Evolutionary conservation across 2,888 invertebrate species (phyloP).

Genomic region (Gryllus longicercus): DNA sequence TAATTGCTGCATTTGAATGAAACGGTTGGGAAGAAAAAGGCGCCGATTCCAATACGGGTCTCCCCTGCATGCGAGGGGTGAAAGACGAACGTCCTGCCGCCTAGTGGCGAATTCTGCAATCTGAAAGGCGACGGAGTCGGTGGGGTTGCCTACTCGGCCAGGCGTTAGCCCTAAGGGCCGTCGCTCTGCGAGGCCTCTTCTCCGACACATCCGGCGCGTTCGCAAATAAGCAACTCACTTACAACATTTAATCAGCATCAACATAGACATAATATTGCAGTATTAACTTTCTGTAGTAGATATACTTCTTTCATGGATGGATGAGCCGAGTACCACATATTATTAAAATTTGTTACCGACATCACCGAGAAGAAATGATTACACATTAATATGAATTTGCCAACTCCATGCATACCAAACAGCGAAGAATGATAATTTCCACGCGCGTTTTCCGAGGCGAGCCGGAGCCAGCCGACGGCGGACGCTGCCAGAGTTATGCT

Average conservation of each 20-base stretch:
- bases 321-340: neutral
- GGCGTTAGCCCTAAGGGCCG: neutral
- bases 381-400: neutral
- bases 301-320: too few species aligned
- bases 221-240: too few species aligned
- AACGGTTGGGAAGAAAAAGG: too few species aligned
- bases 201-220: neutral
- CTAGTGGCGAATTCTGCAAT: neutral
- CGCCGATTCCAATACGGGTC: too few species aligned
- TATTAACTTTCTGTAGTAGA: too few species aligned
- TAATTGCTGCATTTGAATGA: too few species aligned
- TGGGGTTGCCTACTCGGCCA: neutral
- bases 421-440: conserved; percentile 6
- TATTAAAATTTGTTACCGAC: neutral
- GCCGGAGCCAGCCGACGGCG: too few species aligned
- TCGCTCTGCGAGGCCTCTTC: neutral
- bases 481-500: neutral
- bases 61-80: neutral
- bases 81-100: neutral
- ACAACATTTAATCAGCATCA: too few species aligned
- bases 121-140: neutral
- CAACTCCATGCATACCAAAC: conserved; percentile 4
- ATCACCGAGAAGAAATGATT: neutral
- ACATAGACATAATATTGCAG: too few species aligned
- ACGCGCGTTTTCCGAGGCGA: neutral